These are phyloP conservation scores for Drosophila longiperda DNA, from an alignment of 2,888 invertebrate species.

Conservation along the genomic window DNA sequence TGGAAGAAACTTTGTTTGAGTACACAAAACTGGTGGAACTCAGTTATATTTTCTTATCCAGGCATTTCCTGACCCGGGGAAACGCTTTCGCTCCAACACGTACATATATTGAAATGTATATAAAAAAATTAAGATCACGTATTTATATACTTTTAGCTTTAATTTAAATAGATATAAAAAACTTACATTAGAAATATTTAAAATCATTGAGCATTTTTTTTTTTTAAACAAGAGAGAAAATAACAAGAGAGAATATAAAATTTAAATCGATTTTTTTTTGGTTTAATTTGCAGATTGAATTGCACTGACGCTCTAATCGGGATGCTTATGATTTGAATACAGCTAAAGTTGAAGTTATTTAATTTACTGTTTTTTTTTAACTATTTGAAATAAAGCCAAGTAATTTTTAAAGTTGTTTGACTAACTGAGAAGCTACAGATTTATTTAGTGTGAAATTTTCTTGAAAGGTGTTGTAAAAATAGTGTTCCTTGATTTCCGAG, in stretches of 20 bases:
- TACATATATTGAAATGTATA: no score
- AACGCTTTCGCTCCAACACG: no score
- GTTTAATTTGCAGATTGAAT: no score
- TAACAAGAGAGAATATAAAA: no score
- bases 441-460: background rate
- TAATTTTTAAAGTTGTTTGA: background rate
- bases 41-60: no score
- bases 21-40: no score
- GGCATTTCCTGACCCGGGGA: no score
- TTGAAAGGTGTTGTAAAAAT: background rate
- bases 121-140: background rate
- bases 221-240: no score
- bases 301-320: no score
- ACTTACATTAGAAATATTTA: background rate
- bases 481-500: background rate
- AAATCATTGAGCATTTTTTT: accelerated
- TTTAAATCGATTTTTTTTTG: no score
- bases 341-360: background rate
- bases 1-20: no score
- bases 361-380: background rate
- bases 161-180: background rate
- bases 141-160: background rate
- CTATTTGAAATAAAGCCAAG: background rate
- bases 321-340: background rate
- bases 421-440: background rate